Conservation (phyloP, 2,113 vertebrate species). For the Tachycineta bicolor region DNA sequence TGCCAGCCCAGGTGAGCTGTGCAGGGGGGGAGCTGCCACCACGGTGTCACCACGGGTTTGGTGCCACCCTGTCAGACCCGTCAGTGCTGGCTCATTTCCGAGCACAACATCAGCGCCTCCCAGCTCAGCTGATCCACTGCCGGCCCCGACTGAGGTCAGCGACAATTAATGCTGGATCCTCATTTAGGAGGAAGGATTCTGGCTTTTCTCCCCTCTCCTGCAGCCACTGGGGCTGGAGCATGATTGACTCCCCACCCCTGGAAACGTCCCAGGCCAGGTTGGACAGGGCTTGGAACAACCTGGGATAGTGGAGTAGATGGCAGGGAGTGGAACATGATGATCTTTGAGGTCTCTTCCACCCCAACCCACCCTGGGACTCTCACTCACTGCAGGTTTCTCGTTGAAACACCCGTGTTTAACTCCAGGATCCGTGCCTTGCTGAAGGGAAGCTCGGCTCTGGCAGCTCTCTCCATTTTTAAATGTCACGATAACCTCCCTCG, state of each 20-base stretch:
- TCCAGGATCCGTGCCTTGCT: background rate
- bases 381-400: background rate
- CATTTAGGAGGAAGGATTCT: background rate
- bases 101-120: background rate
- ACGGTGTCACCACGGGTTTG: fast-evolving
- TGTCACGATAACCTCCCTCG: background rate
- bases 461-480: background rate
- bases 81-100: background rate
- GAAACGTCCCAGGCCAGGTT: fast-evolving
- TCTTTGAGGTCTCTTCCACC: background rate
- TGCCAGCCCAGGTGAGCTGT: background rate
- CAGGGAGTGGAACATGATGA: background rate
- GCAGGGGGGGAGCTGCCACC: background rate
- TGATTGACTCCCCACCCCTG: background rate
- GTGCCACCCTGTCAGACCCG: background rate
- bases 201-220: background rate
- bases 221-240: background rate
- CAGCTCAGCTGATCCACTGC: background rate
- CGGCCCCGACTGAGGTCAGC: background rate
- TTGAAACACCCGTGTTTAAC: background rate
- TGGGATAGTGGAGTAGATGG: background rate
- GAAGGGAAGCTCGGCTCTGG: background rate
- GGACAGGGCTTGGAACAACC: background rate
- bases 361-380: background rate
- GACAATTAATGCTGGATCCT: background rate